phyloP scores from a whole-genome alignment of 2,888 invertebrate species.

The Mantis religiosa region DNA sequence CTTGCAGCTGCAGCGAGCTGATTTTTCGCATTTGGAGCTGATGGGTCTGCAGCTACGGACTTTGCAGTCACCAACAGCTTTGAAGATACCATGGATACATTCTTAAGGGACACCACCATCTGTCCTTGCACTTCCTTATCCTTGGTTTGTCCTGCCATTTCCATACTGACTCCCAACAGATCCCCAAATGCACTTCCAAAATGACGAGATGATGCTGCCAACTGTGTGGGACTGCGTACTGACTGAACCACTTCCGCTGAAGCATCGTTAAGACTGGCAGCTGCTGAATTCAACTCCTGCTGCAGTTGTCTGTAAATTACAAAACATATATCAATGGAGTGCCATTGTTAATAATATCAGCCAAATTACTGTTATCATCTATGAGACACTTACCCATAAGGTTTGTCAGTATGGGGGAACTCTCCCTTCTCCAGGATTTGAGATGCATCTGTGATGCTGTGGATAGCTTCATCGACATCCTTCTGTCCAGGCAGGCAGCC shows the following conservation, averaged over 20 bases:
- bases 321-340: too few relatives aligned
- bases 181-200: slow-evolving; percentile 75
- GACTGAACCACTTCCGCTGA: slow-evolving; percentile 78
- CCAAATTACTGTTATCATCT: too few relatives aligned
- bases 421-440: slow-evolving; percentile 68
- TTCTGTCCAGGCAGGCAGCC: slow-evolving; percentile 88
- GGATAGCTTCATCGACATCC: slow-evolving; percentile 87
- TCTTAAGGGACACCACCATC: slow-evolving; percentile 82
- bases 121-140: slow-evolving; percentile 71
- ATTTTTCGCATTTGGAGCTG: slow-evolving; percentile 86
- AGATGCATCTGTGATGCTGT: slow-evolving; percentile 66
- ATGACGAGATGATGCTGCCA: slow-evolving; percentile 71
- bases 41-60: slow-evolving; percentile 83
- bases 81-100: slow-evolving; percentile 81
- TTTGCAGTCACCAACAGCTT: slow-evolving; percentile 84
- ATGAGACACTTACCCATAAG: slow-evolving; percentile 54
- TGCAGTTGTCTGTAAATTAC: slow-evolving; percentile 64
- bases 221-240: slow-evolving; percentile 63
- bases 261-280: slow-evolving; percentile 77
- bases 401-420: slow-evolving; percentile 70
- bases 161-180: slow-evolving; percentile 72
- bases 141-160: slow-evolving; percentile 78
- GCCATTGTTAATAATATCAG: too few relatives aligned
- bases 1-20: slow-evolving; percentile 80
- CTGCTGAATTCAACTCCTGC: slow-evolving; percentile 77